Percentiles rank a stretch among this genome's conserved stretches.
These are phyloP conservation scores for Cladorhizidae sp. DNA, from an alignment of 37 sponge, comb jelly and placozoan genomes.

Conservation along the genomic window DNA sequence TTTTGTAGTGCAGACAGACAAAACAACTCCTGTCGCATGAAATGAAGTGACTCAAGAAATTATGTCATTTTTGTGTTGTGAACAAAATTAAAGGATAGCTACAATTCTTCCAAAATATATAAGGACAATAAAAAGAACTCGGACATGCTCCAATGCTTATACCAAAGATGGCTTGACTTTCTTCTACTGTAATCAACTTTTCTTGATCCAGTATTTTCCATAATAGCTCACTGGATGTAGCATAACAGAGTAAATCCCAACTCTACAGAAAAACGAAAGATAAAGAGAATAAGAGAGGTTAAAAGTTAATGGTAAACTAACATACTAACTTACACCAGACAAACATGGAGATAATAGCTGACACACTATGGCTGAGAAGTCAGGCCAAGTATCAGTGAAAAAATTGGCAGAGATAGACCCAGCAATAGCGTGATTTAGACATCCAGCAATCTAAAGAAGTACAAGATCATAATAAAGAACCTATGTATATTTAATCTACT, in stretches of 20 bases:
- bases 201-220: background rate
- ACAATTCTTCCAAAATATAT: too few species aligned
- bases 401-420: slow-evolving; percentile 9
- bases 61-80: too few species aligned
- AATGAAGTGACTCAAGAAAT: too few species aligned
- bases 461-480: background rate
- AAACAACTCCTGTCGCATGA: too few species aligned
- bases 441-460: background rate
- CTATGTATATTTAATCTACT: too few species aligned
- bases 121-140: too few species aligned
- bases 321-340: background rate
- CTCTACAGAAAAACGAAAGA: background rate
- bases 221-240: background rate
- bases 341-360: background rate
- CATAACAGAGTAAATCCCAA: background rate
- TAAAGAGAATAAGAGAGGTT: too few species aligned
- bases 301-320: background rate
- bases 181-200: background rate
- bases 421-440: background rate
- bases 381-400: background rate
- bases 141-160: too few species aligned
- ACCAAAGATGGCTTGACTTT: background rate
- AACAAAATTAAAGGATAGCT: too few species aligned
- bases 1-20: too few species aligned
- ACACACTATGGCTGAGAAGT: slow-evolving; percentile 5